phyloP scores from a whole-genome alignment of 2,113 vertebrate genomes.

The Emydura subglobosa region DNA sequence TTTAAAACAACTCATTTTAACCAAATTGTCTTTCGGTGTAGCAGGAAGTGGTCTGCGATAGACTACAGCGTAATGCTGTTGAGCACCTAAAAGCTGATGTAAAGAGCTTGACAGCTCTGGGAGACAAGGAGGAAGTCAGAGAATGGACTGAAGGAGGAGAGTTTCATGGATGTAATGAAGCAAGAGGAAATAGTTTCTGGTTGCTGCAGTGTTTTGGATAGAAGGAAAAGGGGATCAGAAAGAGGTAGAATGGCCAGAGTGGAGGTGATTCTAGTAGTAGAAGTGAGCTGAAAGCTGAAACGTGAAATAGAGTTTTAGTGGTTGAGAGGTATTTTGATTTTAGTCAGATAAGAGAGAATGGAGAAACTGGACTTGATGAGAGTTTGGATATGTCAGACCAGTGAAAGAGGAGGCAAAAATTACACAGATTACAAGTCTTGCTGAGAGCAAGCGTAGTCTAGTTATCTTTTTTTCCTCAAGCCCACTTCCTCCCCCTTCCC shows the following conservation, averaged over 20 bases:
- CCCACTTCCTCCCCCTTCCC: neutral
- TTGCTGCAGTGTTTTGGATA: too few relatives aligned
- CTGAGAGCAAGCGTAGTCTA: neutral
- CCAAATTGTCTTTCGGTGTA: too few relatives aligned
- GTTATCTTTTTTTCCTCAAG: neutral
- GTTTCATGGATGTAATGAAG: too few relatives aligned
- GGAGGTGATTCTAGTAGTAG: neutral
- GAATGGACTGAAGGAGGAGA: too few relatives aligned
- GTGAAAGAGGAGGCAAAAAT: neutral
- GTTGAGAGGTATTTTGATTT: neutral
- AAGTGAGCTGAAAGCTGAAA: fast-evolving
- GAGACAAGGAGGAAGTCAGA: too few relatives aligned
- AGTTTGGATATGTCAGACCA: neutral
- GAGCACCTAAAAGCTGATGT: too few relatives aligned
- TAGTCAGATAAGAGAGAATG: neutral
- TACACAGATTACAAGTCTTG: neutral
- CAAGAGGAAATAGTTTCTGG: too few relatives aligned
- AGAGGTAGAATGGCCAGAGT: neutral
- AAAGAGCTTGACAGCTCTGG: too few relatives aligned
- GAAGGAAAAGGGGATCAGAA: neutral
- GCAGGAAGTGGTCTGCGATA: too few relatives aligned
- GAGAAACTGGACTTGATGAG: constrained; percentile 1
- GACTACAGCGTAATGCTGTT: too few relatives aligned
- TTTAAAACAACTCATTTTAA: too few relatives aligned
- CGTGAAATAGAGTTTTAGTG: neutral